Evolutionary conservation across 2,888 invertebrate species (phyloP).

Genomic region (Philhelius pedissequus): DNA sequence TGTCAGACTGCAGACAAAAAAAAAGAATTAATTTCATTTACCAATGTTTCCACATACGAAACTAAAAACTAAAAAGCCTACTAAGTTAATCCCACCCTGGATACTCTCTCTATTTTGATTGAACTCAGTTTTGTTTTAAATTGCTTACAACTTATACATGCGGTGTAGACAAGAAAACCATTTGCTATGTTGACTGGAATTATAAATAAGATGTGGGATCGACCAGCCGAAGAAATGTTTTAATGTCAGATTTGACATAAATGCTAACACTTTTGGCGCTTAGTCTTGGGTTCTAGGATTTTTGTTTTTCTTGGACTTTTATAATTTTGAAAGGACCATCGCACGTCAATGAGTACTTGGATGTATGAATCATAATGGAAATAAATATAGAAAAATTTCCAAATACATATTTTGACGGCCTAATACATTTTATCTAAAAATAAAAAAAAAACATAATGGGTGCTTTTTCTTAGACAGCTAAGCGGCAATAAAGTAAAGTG

Average conservation of each 20-base stretch:
- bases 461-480: slow-evolving; percentile 32
- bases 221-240: slow-evolving; percentile 54
- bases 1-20: too few relatives aligned
- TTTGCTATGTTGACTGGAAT: slow-evolving; percentile 57
- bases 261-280: slow-evolving; percentile 62
- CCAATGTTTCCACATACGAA: too few relatives aligned
- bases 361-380: slow-evolving; percentile 15
- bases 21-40: too few relatives aligned
- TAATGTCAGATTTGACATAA: slow-evolving; percentile 65
- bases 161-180: slow-evolving; percentile 38
- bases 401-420: not conserved
- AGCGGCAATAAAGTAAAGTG: slow-evolving; percentile 27
- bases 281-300: not conserved
- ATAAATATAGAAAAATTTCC: slow-evolving; percentile 37
- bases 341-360: not conserved
- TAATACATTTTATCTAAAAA: slow-evolving; percentile 38
- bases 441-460: slow-evolving; percentile 9
- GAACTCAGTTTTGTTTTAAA: slow-evolving; percentile 22
- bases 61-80: not conserved
- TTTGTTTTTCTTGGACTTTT: not conserved
- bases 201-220: slow-evolving; percentile 51
- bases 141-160: slow-evolving; percentile 27
- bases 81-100: not conserved
- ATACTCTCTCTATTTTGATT: not conserved
- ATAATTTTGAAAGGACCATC: not conserved